phyloP scores from a whole-genome alignment of 2,888 invertebrate genomes.

The Punctoribates punctum region DNA sequence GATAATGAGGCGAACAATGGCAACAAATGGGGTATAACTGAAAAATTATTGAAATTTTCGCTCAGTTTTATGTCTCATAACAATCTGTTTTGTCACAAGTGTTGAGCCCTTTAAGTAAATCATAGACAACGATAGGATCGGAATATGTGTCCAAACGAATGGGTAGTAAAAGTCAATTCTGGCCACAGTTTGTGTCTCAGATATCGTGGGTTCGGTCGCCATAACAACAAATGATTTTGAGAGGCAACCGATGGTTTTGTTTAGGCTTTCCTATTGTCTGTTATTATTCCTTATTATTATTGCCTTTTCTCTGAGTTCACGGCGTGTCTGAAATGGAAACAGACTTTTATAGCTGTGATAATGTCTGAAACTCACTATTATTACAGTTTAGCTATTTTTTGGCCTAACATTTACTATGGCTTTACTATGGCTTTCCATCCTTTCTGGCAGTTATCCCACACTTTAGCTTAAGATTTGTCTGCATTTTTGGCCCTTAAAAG shows the following conservation, averaged over 20 bases:
- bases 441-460: no score
- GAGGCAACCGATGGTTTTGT: not conserved
- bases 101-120: not conserved
- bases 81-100: no score
- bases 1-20: no score
- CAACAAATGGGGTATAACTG: no score
- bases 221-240: not conserved
- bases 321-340: not conserved
- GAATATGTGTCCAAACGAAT: not conserved
- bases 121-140: not conserved
- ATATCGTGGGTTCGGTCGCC: not conserved
- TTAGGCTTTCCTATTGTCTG: not conserved
- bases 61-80: no score
- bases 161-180: not conserved
- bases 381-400: no score
- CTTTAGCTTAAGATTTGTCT: no score
- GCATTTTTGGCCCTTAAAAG: no score
- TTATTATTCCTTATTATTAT: not conserved
- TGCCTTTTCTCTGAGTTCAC: not conserved
- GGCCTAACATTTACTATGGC: no score
- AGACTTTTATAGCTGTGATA: not conserved
- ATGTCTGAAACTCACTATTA: not conserved
- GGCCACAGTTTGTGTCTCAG: no score
- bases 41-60: no score
- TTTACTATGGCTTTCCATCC: no score